A percentile compares a stretch with the other conserved stretches of the same genome.
Evolutionary conservation across 2,797 vertebrate species (phyloP).

Genomic region (Xenopus petersii): DNA sequence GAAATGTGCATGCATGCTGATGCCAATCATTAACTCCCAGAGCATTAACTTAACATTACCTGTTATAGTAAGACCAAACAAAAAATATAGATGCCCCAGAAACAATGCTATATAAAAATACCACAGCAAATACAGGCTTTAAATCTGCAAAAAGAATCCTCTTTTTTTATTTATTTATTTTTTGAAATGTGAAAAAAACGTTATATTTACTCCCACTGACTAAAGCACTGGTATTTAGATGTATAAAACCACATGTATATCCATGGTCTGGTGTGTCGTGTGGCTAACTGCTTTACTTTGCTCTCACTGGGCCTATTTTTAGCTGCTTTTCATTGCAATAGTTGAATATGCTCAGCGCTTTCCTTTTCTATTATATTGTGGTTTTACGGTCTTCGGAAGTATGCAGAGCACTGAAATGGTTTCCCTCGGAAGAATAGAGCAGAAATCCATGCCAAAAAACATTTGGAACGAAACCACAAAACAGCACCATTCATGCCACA

Average conservation of each 20-base stretch:
- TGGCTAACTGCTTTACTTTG: constrained; percentile 12
- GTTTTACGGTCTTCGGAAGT: constrained; percentile 54
- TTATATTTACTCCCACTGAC: background rate
- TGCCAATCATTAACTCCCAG: no score
- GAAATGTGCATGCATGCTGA: no score
- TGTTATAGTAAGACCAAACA: no score
- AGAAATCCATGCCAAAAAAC: constrained; percentile 58
- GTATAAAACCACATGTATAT: no score
- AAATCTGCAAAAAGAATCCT: no score
- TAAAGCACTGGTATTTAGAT: background rate
- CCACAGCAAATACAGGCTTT: no score
- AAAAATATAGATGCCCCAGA: no score
- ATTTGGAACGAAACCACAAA: constrained; percentile 55
- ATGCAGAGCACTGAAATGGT: constrained; percentile 46
- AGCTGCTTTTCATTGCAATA: constrained; percentile 52
- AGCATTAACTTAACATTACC: no score
- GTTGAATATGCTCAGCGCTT: constrained; percentile 47
- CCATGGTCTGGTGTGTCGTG: no score
- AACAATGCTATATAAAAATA: no score
- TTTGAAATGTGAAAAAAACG: no score
- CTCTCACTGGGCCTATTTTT: constrained; percentile 43
- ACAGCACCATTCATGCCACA: constrained; percentile 50
- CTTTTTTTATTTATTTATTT: no score
- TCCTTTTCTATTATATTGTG: constrained; percentile 58
- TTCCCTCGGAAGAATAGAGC: constrained; percentile 50